These are phyloP conservation scores for Nannoperca obscura DNA, from an alignment of 2,797 vertebrate species.

Conservation along the genomic window DNA sequence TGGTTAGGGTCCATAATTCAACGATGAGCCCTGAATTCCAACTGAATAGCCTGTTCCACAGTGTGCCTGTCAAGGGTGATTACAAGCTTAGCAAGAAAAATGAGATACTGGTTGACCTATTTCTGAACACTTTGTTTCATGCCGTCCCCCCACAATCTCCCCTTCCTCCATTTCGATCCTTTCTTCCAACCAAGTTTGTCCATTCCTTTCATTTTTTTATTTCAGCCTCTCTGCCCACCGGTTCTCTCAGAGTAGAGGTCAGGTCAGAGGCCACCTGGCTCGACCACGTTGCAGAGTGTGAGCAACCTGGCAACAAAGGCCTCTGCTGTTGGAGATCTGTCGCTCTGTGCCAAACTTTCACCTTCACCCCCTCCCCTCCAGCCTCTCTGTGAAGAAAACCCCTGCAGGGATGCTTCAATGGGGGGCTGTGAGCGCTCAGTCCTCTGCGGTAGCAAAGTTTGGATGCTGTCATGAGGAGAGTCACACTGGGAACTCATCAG, in stretches of 20 bases:
- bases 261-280: constrained; percentile 92
- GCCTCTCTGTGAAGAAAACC: constrained; percentile 78
- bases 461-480: constrained; percentile 89
- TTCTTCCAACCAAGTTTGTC: constrained; percentile 62
- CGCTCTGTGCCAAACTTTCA: constrained; percentile 80
- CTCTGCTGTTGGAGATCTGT: constrained; percentile 80
- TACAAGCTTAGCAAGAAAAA: constrained; percentile 84
- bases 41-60: constrained; percentile 76
- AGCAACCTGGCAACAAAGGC: constrained; percentile 90
- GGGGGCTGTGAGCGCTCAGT: constrained; percentile 79
- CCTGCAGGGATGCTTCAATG: constrained; percentile 90
- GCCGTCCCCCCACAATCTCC: constrained; percentile 85
- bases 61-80: constrained; percentile 82
- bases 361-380: constrained; percentile 72
- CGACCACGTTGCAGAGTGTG: constrained; percentile 88
- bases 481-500: constrained; percentile 85
- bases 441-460: constrained; percentile 82
- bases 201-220: constrained; percentile 54
- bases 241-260: constrained; percentile 82
- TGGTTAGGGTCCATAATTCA: constrained; percentile 64
- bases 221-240: constrained; percentile 76
- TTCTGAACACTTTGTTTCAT: constrained; percentile 84
- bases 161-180: constrained; percentile 73
- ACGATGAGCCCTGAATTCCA: constrained; percentile 59
- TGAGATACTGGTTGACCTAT: constrained; percentile 83